Base-by-base conservation (phyloP, 2,888 invertebrate genomes). In the Drosophila fulvimacula region DNA sequence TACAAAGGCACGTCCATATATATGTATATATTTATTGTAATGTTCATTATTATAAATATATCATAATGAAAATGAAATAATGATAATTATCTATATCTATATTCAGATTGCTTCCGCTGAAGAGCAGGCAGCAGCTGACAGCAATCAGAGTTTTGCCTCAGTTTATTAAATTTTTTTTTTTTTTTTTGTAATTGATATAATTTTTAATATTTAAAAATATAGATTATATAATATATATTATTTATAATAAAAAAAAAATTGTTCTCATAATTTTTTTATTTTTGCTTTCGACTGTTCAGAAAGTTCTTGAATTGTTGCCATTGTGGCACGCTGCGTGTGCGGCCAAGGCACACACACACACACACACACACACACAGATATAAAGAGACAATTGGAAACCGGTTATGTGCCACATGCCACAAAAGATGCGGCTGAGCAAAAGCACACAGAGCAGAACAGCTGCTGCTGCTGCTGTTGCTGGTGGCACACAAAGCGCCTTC, bases 261-360 rank as follows among this genome's bases (percentile, higher is more conserved):
- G n/a, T n/a, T n/a, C 30, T 30, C 30, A 17, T 17, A 7, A 17
- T 13, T 3, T 11, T 11, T n/a, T n/a, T n/a, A n/a, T 15, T 34
- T n/a, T 9, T 34, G 11, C 24, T 17, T 36, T 7, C 21, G 24
- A 1, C 0, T 19, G 34, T 5, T 34, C 21, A 5, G 19, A 51
- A 51, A 51, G 11, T 58, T 41, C 38, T 46, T 19, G 44, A 52
- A 58, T 68, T 58, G 52, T 34, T 57, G 61, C 61, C 73, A 74
- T 34, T 46, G 74, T 73, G 74, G 38, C 78, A 56, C 32, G 56
- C 67, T 34, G 19, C 30, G 66, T 73, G 73, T 53, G 65, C 55
- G 63, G 65, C 64, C 63, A 6, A 41, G 32, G 36, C 19, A 38
- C 30, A 53, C 24, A 61, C 21, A 62, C 30, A 30, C 30, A 30